Percentiles rank a stretch among this genome's conserved stretches.
Conservation (phyloP, 2,888 invertebrate species). For the Punctoribates punctum region DNA sequence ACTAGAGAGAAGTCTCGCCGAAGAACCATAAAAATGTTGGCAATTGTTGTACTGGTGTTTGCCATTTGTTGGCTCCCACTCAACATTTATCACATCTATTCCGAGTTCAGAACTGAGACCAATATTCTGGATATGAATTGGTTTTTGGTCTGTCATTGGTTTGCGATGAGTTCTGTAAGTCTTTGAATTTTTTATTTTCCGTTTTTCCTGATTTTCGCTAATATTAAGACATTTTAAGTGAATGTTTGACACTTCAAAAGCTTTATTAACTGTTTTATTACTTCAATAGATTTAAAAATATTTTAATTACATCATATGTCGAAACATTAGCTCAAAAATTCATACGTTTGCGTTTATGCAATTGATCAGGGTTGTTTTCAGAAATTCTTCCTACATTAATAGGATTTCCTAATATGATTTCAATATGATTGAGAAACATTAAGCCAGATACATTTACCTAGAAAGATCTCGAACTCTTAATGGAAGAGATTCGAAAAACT, state of each 20-base stretch:
- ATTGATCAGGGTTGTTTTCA: no score
- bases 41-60: constrained; percentile 56
- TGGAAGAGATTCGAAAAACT: no score
- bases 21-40: constrained; percentile 56
- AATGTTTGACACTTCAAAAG: neutral
- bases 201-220: neutral
- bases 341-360: no score
- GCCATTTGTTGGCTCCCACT: constrained; percentile 57
- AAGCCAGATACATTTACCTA: no score
- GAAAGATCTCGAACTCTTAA: no score
- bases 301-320: no score
- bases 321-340: no score
- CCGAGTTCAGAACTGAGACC: constrained; percentile 52
- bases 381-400: no score
- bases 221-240: neutral
- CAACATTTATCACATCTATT: constrained; percentile 55
- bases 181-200: neutral
- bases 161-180: constrained; percentile 55
- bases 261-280: no score
- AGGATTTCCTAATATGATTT: no score
- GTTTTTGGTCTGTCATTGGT: constrained; percentile 56
- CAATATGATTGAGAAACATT: no score
- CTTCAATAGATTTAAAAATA: no score
- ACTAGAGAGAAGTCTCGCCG: constrained; percentile 53
- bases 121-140: constrained; percentile 50